Base-by-base conservation (phyloP, 1,140 invertebrate genomes). In the Zaprionus camerounensis region DNA sequence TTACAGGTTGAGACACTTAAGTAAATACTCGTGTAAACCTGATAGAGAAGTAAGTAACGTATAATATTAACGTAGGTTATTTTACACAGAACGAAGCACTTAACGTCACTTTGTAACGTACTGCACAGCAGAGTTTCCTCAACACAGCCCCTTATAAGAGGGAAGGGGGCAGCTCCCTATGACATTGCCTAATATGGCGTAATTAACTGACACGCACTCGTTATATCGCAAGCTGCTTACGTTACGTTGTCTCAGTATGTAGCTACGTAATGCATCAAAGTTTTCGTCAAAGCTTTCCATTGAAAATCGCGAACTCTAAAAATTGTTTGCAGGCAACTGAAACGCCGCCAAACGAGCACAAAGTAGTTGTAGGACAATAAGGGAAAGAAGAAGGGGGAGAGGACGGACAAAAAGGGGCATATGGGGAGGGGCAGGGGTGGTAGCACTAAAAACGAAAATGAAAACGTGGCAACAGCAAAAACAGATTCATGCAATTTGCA, bases 401-500 rank as follows among this genome's bases (percentile, higher is more conserved):
- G 41, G 53, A 20, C 20, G 22, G 11, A 56, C 17, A 34, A 11
- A 34, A 34, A 34, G 11, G 36, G 34, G 34, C 20, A 20, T 9
- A 51, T 11, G 9, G 51, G 24, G 3, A 12, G 34, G 38, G 6
- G 38, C 3, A 51, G 36, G 20, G 7, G 20, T 13, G 38, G 17
- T 5, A 6, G 26, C 22, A 62, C 24, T 36, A 71, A 46, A 28
- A 76, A 65, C 46, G 22, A 34, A 51, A 63, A 64, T 49, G 38
- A 58, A 66, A 74, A 69, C 61, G 71, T 49, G 58, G 64, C 57
- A 80, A 69, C 41, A 64, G 58, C 49, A 68, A 34, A 71, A 80
- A 78, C 83, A 86, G 82, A 86, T 82, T 86, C 80, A 73, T 85
- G 76, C 76, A 86, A 86, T 86, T 86, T 86, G 82, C 82, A 86